phyloP scores from a whole-genome alignment of 53 echinoderm and acorn worm species.

The Crossaster papposus region DNA sequence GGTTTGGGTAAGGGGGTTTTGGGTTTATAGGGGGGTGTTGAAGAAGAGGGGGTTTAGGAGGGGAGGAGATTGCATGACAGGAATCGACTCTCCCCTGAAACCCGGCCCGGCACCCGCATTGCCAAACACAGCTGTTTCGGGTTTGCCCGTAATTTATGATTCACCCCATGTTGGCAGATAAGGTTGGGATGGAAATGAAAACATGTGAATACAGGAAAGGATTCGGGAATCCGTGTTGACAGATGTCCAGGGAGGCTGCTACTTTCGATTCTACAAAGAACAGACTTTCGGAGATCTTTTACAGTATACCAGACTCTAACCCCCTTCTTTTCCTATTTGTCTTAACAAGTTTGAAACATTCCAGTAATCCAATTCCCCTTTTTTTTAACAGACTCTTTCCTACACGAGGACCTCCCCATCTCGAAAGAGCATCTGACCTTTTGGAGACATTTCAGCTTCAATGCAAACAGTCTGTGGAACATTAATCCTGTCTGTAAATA shows the following conservation, averaged over 20 bases:
- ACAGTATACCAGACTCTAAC: background rate
- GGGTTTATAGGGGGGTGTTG: no score
- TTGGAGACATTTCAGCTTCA: background rate
- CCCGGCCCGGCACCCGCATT: slow-evolving; percentile 29
- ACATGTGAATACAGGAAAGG: slow-evolving; percentile 64
- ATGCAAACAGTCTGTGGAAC: background rate
- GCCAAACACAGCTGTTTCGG: slow-evolving; percentile 60
- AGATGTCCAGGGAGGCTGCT: slow-evolving; percentile 37
- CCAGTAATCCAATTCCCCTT: background rate
- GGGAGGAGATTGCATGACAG: background rate
- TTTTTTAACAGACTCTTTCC: background rate
- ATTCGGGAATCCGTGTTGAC: slow-evolving; percentile 46
- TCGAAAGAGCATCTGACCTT: slow-evolving; percentile 6
- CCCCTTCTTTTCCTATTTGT: background rate
- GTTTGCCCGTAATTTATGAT: slow-evolving; percentile 59
- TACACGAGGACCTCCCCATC: background rate
- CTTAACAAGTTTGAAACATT: background rate
- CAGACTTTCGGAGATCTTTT: background rate
- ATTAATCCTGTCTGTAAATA: slow-evolving; percentile 35
- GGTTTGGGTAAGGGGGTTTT: background rate
- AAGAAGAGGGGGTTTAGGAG: background rate
- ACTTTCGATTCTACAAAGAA: background rate
- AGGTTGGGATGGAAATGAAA: slow-evolving; percentile 62
- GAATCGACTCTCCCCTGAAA: background rate
- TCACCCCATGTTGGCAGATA: slow-evolving; percentile 64